Conservation (phyloP, 1,140 invertebrate species). For the Drosophila funebris region DNA sequence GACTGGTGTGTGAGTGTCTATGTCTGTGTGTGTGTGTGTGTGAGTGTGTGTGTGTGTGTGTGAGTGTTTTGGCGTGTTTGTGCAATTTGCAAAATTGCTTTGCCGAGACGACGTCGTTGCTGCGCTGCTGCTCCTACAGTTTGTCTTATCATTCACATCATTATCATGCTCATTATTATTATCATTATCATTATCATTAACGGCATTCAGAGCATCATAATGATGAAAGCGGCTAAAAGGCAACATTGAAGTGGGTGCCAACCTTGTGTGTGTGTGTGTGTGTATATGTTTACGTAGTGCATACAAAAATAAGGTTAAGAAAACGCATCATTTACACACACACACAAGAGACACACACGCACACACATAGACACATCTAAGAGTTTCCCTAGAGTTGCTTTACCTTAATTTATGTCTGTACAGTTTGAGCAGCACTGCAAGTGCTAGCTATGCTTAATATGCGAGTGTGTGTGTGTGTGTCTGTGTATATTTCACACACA, state of each 20-base stretch:
- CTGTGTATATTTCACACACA: slow-evolving; percentile 3
- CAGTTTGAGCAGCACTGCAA: slow-evolving; percentile 65
- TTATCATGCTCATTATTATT: slow-evolving; percentile 4
- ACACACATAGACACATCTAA: not conserved
- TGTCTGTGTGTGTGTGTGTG: not conserved
- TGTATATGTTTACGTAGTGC: slow-evolving; percentile 30
- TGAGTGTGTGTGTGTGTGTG: slow-evolving; percentile 23
- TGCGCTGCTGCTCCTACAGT: not conserved
- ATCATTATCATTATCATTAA: slow-evolving; percentile 17
- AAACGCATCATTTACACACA: slow-evolving; percentile 44
- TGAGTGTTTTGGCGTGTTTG: slow-evolving; percentile 32
- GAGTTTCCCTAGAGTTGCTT: slow-evolving; percentile 32
- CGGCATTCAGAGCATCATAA: slow-evolving; percentile 8
- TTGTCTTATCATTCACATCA: not conserved
- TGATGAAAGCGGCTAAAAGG: slow-evolving; percentile 43
- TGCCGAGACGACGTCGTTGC: slow-evolving; percentile 20
- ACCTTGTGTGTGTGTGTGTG: not conserved
- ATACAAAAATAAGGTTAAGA: slow-evolving; percentile 71
- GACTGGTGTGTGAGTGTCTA: not conserved
- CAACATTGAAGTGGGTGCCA: slow-evolving; percentile 36
- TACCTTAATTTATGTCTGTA: slow-evolving; percentile 71
- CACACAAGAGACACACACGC: slow-evolving; percentile 5
- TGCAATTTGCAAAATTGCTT: slow-evolving; percentile 76
- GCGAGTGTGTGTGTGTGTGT: slow-evolving; percentile 6
- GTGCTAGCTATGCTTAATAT: slow-evolving; percentile 18